Evolutionary conservation across 2,888 invertebrate genomes (phyloP).

Genomic region (Sarcophaga caerulescens): DNA sequence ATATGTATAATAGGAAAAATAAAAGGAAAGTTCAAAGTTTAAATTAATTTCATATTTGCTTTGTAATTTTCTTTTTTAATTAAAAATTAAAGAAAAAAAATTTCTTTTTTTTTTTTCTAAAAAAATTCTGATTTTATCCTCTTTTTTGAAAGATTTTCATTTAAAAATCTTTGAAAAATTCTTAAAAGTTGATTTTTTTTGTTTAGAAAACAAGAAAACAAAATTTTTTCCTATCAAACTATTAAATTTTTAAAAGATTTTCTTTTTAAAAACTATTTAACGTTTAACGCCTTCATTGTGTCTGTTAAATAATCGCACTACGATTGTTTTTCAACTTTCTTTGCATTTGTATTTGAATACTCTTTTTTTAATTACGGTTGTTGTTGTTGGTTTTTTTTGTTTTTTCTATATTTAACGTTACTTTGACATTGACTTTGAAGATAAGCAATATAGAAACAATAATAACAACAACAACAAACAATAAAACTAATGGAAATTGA

Average conservation of each 20-base stretch:
- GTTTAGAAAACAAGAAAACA: no score
- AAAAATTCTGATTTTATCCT: no score
- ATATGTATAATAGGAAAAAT: neutral
- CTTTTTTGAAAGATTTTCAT: no score
- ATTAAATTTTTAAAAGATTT: no score
- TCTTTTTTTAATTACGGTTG: neutral
- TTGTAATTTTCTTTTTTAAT: neutral
- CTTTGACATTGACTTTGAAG: conserved; percentile 76
- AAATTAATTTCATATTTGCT: neutral
- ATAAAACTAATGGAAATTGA: neutral
- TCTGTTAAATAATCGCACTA: no score
- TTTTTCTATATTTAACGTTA: conserved; percentile 52
- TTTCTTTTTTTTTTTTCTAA: no score
- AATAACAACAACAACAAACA: neutral
- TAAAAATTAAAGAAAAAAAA: no score
- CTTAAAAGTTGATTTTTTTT: no score
- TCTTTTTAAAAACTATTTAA: neutral
- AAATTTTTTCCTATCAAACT: no score
- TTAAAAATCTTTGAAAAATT: no score
- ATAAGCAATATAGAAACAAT: conserved; percentile 61
- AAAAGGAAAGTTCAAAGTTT: neutral
- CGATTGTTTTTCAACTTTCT: neutral
- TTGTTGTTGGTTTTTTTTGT: conserved; percentile 30
- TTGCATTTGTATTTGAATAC: conserved; percentile 3
- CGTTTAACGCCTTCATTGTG: neutral